Evolutionary conservation across 2,797 vertebrate species (phyloP).

Genomic region (Semotilus atromaculatus): DNA sequence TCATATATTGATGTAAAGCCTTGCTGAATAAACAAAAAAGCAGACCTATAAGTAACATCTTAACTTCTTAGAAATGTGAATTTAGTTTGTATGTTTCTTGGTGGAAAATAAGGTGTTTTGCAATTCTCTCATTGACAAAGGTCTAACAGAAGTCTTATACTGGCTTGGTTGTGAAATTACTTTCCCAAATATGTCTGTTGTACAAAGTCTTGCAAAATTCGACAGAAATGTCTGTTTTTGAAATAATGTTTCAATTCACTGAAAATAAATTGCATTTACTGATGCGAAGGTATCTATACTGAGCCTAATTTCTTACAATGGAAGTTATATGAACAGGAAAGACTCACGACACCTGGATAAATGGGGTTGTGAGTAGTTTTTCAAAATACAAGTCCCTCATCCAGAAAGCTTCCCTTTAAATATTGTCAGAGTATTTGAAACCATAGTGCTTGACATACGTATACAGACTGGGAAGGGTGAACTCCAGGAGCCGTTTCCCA

Average conservation of each 20-base stretch:
- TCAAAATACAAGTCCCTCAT: not conserved
- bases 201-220: not conserved
- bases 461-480: conserved; percentile 86
- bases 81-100: not conserved
- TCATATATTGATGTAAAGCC: not conserved
- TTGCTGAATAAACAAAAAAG: not conserved
- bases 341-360: not conserved
- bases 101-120: not conserved
- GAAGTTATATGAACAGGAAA: not conserved
- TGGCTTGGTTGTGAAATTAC: not conserved
- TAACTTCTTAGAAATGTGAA: not conserved
- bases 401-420: not conserved
- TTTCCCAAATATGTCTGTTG: not conserved
- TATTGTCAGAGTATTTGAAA: not conserved
- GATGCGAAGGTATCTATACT: not conserved
- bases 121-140: not conserved
- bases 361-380: not conserved
- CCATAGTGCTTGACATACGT: conserved; percentile 78
- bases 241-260: not conserved
- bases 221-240: not conserved
- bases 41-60: not conserved
- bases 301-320: not conserved
- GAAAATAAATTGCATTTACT: not conserved
- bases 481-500: conserved; percentile 85
- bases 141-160: not conserved